Evolutionary conservation across 1,140 invertebrate genomes (phyloP).

Genomic region (Bombus ignitus): DNA sequence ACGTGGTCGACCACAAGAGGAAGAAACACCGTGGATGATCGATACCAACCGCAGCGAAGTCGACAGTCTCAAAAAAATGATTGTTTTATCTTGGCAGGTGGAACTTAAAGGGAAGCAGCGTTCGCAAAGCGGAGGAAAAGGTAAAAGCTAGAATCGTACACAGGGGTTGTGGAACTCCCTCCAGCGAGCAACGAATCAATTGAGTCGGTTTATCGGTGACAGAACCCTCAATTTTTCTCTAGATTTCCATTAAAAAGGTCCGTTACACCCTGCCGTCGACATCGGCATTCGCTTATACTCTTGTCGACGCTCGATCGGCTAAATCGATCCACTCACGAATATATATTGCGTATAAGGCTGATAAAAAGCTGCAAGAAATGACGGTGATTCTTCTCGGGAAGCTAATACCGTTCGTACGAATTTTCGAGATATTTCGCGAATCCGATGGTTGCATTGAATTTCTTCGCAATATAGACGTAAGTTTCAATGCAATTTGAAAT

Average conservation of each 20-base stretch:
- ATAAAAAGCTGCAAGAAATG: constrained; percentile 16
- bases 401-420: no score
- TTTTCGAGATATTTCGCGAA: background rate
- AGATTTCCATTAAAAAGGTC: constrained; percentile 31
- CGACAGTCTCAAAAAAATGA: background rate
- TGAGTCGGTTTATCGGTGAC: constrained; percentile 42
- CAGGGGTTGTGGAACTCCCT: background rate
- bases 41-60: constrained; percentile 11
- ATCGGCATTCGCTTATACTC: no score
- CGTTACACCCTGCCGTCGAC: background rate
- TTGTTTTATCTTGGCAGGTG: constrained; percentile 14
- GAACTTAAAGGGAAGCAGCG: background rate
- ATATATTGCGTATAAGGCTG: background rate
- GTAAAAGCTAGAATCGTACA: background rate
- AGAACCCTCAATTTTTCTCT: constrained; percentile 33
- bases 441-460: background rate
- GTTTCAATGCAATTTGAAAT: background rate
- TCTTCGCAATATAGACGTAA: background rate
- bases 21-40: constrained; percentile 15
- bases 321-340: constrained; percentile 1
- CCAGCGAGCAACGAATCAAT: constrained; percentile 44
- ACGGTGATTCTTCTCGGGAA: background rate
- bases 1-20: background rate
- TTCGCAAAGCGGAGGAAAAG: background rate
- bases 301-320: background rate